These are phyloP conservation scores for Ametastegia equiseti DNA, from an alignment of 2,888 invertebrate genomes.

Conservation along the genomic window DNA sequence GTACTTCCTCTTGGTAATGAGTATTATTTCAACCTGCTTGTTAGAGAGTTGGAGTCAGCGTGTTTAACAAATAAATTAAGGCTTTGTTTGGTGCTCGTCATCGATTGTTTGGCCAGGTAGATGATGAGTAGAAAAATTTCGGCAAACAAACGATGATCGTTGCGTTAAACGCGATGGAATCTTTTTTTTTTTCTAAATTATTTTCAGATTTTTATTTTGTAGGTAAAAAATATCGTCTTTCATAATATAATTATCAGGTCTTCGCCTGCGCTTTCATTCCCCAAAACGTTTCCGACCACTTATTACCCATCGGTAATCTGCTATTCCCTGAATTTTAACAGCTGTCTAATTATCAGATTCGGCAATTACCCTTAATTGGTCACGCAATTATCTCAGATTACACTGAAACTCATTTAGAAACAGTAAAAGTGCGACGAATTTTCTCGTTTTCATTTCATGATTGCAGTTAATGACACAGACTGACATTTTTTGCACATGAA, in stretches of 20 bases:
- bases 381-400: conserved; percentile 6
- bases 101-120: conserved; percentile 10
- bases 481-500: too few relatives aligned
- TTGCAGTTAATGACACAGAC: too few relatives aligned
- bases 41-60: not conserved
- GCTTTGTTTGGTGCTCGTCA: conserved; percentile 40
- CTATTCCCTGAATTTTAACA: not conserved
- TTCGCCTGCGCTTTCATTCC: not conserved
- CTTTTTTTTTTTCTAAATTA: not conserved
- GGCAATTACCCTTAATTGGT: conserved; percentile 68
- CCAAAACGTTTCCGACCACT: not conserved
- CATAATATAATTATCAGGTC: not conserved
- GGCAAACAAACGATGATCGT: conserved; percentile 24
- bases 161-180: not conserved
- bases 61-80: conserved; percentile 29
- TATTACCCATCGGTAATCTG: not conserved
- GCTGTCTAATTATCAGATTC: conserved; percentile 38
- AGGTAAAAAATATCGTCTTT: not conserved
- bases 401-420: not conserved
- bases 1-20: conserved; percentile 39
- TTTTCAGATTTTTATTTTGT: not conserved
- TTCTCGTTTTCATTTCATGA: not conserved
- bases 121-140: not conserved
- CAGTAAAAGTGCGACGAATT: not conserved
- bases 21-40: conserved; percentile 42